These are phyloP conservation scores for Hepsetus odoe DNA, from an alignment of 2,113 vertebrate genomes.

Conservation along the genomic window DNA sequence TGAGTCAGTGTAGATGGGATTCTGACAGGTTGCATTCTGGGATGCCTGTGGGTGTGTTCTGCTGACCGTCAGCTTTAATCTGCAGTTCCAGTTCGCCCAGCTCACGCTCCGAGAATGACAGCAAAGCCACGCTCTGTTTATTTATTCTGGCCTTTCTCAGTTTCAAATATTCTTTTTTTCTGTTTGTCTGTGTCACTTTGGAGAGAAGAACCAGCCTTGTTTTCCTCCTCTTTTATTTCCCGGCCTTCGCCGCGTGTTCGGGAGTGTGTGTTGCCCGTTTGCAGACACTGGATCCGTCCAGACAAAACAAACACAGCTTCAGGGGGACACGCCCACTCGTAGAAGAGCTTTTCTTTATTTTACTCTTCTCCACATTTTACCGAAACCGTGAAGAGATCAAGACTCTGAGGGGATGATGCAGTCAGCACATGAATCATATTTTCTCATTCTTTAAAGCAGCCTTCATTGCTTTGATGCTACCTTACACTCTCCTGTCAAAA, in stretches of 20 bases:
- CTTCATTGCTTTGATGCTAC: too few species aligned
- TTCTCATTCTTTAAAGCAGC: too few species aligned
- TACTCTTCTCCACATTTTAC: neutral
- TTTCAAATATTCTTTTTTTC: neutral
- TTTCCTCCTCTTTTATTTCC: neutral
- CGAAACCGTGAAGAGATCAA: neutral
- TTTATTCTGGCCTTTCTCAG: neutral
- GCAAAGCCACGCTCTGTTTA: neutral
- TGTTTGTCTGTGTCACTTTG: neutral
- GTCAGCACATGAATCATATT: too few species aligned
- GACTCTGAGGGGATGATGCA: too few species aligned
- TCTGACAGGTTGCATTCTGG: constrained; percentile 27
- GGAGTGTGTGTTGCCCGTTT: neutral
- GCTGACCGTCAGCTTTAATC: neutral
- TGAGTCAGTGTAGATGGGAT: constrained; percentile 33
- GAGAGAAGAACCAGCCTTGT: neutral
- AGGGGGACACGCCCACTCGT: too few species aligned
- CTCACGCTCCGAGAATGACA: neutral
- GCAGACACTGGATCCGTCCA: too few species aligned
- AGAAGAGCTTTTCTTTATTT: neutral
- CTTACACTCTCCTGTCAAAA: too few species aligned
- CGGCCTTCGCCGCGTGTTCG: neutral
- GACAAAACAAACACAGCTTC: neutral
- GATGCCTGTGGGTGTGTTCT: constrained; percentile 15
- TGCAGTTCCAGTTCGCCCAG: neutral